Base-by-base conservation (phyloP, 2,797 vertebrate genomes). In the Sebastes diploproa region DNA sequence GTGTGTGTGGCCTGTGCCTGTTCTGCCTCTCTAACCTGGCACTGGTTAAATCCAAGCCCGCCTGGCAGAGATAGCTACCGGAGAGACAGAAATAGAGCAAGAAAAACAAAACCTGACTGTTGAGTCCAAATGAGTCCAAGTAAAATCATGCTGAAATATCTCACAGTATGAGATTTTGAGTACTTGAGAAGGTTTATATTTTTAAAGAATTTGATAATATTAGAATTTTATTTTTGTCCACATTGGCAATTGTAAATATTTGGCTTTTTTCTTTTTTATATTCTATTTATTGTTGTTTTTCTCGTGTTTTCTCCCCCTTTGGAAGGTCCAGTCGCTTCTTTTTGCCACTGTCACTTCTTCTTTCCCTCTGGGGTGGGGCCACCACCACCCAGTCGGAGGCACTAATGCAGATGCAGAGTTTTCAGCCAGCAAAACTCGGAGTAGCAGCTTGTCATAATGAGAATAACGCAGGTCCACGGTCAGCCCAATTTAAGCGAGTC, bases 21-120 rank as follows among this genome's bases (percentile, higher is more conserved):
- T 77, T 74, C n/a, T 72, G 77, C 72, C 8, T 74, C 46, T 79
- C 75, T 77, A 81, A 75, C 85, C 84, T 89, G 85, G 83, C 78
- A 69, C 66, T 56, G 32, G 65, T 80, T 82, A 62, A 71, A 81
- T 50, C 74, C 11, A 5, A 73, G 55, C 16, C 58, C 18, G n/a
- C 55, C 61, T 82, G 63, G 75, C 77, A 77, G 38, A 70, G 52
- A 32, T 61, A 72, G 11, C 54, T 14, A 61, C 36, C 13, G 4
- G 56, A 72, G 68, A 38, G 59, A 78, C 52, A 79, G 71, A 72
- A 61, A 72, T 22, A 66, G 71, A 83, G 63, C 60, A 25, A 6
- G 29, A 56, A 56, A 58, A 58, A 32, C 22, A 38, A 69, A 78
- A 77, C 22, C 75, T 78, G 52, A n/a, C 50, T 52, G 20, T 20